Base-by-base conservation (phyloP, 1,140 invertebrate genomes). In the Chymomyza costata region DNA sequence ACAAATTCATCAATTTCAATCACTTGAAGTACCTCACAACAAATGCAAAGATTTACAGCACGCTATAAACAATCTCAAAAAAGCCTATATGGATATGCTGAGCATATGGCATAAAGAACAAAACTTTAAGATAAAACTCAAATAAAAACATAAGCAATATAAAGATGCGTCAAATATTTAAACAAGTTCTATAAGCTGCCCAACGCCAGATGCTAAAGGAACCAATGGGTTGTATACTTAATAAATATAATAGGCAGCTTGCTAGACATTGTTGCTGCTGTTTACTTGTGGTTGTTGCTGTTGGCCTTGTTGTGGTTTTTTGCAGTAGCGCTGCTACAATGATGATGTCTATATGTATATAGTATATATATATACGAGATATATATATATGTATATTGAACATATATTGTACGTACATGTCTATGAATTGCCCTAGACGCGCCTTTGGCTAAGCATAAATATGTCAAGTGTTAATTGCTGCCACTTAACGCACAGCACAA, bases 401-500 rank as follows among this genome's bases (percentile, higher is more conserved):
- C 56, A 71, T 19, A 28, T 16, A 13, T 13, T 13, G n/a, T n/a
- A n/a, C n/a, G n/a, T n/a, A n/a, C n/a, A n/a, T n/a, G n/a, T n/a
- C n/a, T n/a, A n/a, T n/a, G n/a, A n/a, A n/a, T n/a, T 40, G 60
- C 46, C 14, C 21, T 43, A 55, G 60, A 51, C 48, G 65, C 65
- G 61, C 58, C 45, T 35, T 5, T 62, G 71, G 47, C 65, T 54
- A 61, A 65, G 73, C 73, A 78, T 78, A 78, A 80, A 78, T 78
- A 78, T 78, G 73, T 81, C 74, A 81, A 80, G 73, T 80, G 73
- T 80, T 80, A 80, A 80, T 80, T 80, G 74, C 63, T 68, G 73
- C 67, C 73, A 80, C 73, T 80, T 80, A 81, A 81, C 59, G 59
- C 55, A 78, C 57, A 80, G 73, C 71, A 78, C 71, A 78, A 78